Evolutionary conservation across 1,140 invertebrate species (phyloP), one percentile per base, ranked within the genome.

Genomic region (Drosophila ercepeae): DNA sequence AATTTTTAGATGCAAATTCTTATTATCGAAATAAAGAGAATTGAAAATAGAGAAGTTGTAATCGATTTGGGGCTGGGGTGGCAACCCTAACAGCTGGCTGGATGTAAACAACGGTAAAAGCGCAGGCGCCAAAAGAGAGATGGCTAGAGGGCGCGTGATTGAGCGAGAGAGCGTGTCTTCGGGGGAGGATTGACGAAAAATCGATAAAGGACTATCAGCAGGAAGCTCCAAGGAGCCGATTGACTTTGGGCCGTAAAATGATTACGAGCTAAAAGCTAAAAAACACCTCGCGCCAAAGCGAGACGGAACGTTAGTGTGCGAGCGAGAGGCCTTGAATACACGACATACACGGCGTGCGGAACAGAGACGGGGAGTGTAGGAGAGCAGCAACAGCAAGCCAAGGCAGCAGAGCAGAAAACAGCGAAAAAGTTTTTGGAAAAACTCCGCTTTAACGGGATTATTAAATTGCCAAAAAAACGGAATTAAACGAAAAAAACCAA

Each of bases 211-310:
- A 78, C 75, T 84, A 79, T 63, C 61, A 79, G 81, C 61, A 84
- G 75, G 72, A 73, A 64, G 76, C 67, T 64, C 68, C 45, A 76
- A 63, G 61, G 64, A 70, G 76, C 82, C 76, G 84, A 88, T 88
- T 88, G 77, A 86, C 82, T 86, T 86, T 86, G 82, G 72, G 53
- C 72, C 76, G 63, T 86, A 73, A 77, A 86, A 86, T 86, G 82
- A 86, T 81, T 81, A 86, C 72, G 78, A 77, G 77, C 73, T 69
- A 76, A 86, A 75, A 75, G 81, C 61, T 69, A 81, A 84, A 79
- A 72, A 75, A 72, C 27, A 61, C 34, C 46, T 50, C 41, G 44
- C 45, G 42, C 70, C 23, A 39, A 51, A 65, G 29, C 13, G 51
- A 54, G 58, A 73, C 44, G 27, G 69, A 25, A 49, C 11, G 27